Evolutionary conservation across 2,888 invertebrate genomes (phyloP), one percentile per base, ranked within the genome.

Genomic region (Drosophila incognita): DNA sequence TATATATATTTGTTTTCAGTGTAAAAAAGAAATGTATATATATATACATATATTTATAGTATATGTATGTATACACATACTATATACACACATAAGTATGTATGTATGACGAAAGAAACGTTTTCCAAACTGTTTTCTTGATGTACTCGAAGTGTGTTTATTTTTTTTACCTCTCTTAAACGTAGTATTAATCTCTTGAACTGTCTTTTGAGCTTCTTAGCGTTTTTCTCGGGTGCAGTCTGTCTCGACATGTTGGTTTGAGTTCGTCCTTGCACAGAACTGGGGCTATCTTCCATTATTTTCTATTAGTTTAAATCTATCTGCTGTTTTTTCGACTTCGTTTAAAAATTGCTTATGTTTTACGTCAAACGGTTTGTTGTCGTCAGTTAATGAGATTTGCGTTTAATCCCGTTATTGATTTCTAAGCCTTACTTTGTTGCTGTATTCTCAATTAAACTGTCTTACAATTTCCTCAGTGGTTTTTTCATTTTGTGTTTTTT

Each of bases 1-100:
- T 66, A 64, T 54, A 33, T 67, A 48, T 66, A 61, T 83, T 73
- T 76, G 56, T 70, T 79, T 75, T 69, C 73, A 70, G 76, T 85
- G 88, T 87, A 87, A 87, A 82, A 82, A 87, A 87, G 76, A 87
- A 84, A 76, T 75, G 59, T 80, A 77, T 77, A 71, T 69, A 71
- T 74, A 70, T 65, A 54, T 63, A 68, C 62, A 48, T 54, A 63
- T 69, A 65, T 49, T 27, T 57, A 52, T 65, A 40, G 40, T 36
- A 24, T 52, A 69, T 58, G 42, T 49, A 54, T 61, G 71, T 60
- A 70, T 77, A 64, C 51, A 46, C 59, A 63, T 61, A 56, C 61
- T 24, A 60, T 73, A 58, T 63, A 52, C 70, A 62, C 57, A 56
- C 65, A 57, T 70, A 62, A 52, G 35, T 31, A 35, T 63, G 36